Conservation (phyloP, 92 coral and sea anemone genomes). For the Porites evermanni region DNA sequence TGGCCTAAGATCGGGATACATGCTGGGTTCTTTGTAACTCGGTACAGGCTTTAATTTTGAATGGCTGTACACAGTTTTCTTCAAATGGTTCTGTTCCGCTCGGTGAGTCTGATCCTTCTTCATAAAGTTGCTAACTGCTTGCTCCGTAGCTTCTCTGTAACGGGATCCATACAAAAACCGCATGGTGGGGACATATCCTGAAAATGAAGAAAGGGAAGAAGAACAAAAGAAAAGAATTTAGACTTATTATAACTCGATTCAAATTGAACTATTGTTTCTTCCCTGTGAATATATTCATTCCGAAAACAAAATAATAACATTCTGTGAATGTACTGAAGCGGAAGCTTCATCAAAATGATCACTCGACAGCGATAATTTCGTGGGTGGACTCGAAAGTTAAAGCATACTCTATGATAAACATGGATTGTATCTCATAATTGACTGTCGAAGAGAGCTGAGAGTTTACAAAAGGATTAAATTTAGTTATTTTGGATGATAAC, state of each 20-base stretch:
- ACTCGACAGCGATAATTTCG: no score
- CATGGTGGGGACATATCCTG: constrained; percentile 95
- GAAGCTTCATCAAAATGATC: no score
- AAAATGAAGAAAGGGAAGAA: neutral
- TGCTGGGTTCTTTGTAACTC: constrained; percentile 79
- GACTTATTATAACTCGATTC: no score
- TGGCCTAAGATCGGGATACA: constrained; percentile 95
- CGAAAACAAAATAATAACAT: no score
- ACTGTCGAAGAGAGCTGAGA: no score
- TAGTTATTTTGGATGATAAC: neutral
- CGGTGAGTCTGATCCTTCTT: constrained; percentile 77
- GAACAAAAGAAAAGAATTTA: neutral
- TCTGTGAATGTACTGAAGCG: no score
- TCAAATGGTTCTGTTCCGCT: constrained; percentile 68
- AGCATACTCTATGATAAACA: no score
- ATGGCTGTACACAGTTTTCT: constrained; percentile 78
- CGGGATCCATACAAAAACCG: constrained; percentile 91
- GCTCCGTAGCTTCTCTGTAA: constrained; percentile 94
- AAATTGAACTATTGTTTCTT: no score
- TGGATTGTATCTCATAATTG: no score
- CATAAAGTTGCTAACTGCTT: constrained; percentile 85
- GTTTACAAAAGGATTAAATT: neutral
- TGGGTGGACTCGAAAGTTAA: no score
- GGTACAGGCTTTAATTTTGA: constrained; percentile 61
- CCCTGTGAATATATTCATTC: no score